Percentiles rank a stretch among this genome's conserved stretches.
These are phyloP conservation scores for Thomomys bottae DNA, from an alignment of 2,113 vertebrate species.

Conservation along the genomic window DNA sequence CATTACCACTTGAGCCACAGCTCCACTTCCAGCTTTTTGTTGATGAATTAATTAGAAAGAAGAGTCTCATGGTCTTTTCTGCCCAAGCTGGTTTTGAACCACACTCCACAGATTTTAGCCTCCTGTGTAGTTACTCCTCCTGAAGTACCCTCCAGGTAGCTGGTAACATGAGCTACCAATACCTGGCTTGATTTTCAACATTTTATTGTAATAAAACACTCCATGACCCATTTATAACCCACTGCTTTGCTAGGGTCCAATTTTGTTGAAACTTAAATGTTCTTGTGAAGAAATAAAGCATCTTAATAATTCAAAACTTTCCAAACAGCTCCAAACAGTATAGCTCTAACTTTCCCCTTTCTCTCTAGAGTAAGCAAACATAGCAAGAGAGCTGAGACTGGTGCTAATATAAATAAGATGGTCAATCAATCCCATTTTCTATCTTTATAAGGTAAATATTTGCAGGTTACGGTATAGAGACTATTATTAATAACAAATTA, in stretches of 20 bases:
- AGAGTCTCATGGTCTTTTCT: too few relatives aligned
- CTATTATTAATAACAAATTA: constrained; percentile 52
- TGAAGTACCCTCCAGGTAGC: too few relatives aligned
- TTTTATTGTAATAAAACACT: neutral
- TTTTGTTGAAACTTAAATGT: constrained; percentile 42
- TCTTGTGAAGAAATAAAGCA: constrained; percentile 43
- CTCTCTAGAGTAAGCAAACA: constrained; percentile 29
- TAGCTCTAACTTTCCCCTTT: neutral
- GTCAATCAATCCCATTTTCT: constrained; percentile 15
- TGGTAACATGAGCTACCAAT: too few relatives aligned
- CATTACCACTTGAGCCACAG: too few relatives aligned
- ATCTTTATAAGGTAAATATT: constrained; percentile 47
- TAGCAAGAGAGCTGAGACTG: constrained; percentile 4
- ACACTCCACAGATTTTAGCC: too few relatives aligned
- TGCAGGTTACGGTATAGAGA: constrained; percentile 19
- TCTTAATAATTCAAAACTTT: constrained; percentile 60
- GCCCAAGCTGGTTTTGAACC: too few relatives aligned
- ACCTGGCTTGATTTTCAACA: neutral
- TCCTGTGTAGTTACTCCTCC: too few relatives aligned
- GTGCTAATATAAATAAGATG: constrained; percentile 19
- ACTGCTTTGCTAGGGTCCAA: neutral
- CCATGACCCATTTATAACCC: neutral
- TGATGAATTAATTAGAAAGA: too few relatives aligned
- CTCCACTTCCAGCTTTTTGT: too few relatives aligned
- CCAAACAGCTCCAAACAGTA: neutral